Conservation (phyloP, 1,140 invertebrate genomes). For the Drosophila sproati region DNA sequence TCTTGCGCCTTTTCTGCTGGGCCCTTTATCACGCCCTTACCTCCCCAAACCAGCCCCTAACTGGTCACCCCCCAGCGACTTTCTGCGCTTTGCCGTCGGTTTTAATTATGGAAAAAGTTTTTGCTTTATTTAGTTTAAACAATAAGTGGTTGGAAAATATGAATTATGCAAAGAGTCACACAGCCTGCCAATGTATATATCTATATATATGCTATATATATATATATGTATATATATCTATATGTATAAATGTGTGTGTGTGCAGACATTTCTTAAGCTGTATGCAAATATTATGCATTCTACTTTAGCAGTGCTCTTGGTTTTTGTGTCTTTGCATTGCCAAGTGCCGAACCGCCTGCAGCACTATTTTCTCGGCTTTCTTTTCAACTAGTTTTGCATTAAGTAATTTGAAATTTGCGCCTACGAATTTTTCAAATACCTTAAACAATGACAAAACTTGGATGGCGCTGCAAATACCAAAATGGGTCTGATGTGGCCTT, state of each 20-base stretch:
- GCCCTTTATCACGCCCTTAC: slow-evolving; percentile 1
- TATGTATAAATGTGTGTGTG: slow-evolving; percentile 26
- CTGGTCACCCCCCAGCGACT: not conserved
- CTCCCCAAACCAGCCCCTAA: not conserved
- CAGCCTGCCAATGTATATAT: slow-evolving; percentile 23
- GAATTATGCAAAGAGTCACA: slow-evolving; percentile 71
- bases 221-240: slow-evolving; percentile 12
- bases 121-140: slow-evolving; percentile 80
- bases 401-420: slow-evolving; percentile 25
- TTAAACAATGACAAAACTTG: not conserved
- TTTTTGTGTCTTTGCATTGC: slow-evolving; percentile 38
- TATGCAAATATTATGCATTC: slow-evolving; percentile 66
- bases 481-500: not conserved
- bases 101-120: slow-evolving; percentile 80
- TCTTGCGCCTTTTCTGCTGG: slow-evolving; percentile 49
- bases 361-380: slow-evolving; percentile 32
- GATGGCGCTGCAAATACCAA: not conserved
- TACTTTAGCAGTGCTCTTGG: slow-evolving; percentile 37
- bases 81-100: slow-evolving; percentile 52
- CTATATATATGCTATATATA: not conserved
- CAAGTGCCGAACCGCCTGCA: slow-evolving; percentile 43
- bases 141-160: slow-evolving; percentile 80
- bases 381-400: slow-evolving; percentile 31
- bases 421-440: not conserved
- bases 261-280: slow-evolving; percentile 59